Evolutionary conservation across 1,140 invertebrate species (phyloP).

Genomic region (Pantala flavescens): DNA sequence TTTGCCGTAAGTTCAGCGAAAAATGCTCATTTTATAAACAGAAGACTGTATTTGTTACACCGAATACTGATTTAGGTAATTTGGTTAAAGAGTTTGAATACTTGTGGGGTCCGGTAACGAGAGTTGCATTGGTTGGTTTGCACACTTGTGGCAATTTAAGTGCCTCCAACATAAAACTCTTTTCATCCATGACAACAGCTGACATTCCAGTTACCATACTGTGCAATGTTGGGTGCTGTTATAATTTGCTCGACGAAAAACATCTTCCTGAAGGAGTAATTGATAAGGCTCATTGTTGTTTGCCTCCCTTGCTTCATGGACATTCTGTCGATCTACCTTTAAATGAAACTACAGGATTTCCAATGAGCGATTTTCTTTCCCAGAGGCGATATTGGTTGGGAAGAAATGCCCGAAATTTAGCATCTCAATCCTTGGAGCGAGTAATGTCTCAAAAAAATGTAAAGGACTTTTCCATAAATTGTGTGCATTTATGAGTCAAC

Average conservation of each 20-base stretch:
- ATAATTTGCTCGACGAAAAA: slow-evolving; percentile 67
- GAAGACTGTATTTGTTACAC: slow-evolving; percentile 22
- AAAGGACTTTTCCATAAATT: slow-evolving; percentile 15
- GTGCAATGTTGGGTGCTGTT: slow-evolving; percentile 82
- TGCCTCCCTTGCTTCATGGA: slow-evolving; percentile 16
- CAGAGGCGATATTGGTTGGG: slow-evolving; percentile 46
- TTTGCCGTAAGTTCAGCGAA: slow-evolving; percentile 29
- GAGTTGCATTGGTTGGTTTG: slow-evolving; percentile 47
- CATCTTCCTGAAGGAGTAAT: slow-evolving; percentile 30
- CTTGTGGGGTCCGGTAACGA: slow-evolving; percentile 30
- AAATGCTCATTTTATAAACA: slow-evolving; percentile 20
- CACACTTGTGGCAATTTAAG: slow-evolving; percentile 84
- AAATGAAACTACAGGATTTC: slow-evolving; percentile 43
- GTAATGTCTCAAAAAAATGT: slow-evolving; percentile 43
- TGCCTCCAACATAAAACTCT: slow-evolving; percentile 61
- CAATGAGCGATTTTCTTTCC: slow-evolving; percentile 52
- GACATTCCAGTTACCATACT: slow-evolving; percentile 43
- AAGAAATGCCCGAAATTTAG: slow-evolving; percentile 70
- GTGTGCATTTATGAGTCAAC: background rate
- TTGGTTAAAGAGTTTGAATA: slow-evolving; percentile 32
- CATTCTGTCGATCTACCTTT: slow-evolving; percentile 20
- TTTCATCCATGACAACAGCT: slow-evolving; percentile 38
- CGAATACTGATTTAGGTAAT: slow-evolving; percentile 38
- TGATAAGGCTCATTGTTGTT: background rate
- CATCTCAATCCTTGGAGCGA: slow-evolving; percentile 62